Evolutionary conservation across 2,113 vertebrate genomes (phyloP).

Genomic region (Gyps fulvus): DNA sequence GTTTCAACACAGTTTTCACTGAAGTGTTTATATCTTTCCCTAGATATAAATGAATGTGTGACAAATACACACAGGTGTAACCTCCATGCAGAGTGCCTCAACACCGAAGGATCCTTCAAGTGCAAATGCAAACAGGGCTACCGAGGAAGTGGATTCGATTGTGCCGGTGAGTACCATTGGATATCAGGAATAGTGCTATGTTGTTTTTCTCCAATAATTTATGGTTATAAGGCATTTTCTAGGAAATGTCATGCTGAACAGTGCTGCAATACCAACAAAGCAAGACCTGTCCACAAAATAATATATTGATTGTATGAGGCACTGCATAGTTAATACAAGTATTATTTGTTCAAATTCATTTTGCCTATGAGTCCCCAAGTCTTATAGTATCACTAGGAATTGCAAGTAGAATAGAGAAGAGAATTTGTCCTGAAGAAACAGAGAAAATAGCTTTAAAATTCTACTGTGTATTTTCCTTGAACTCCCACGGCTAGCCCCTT

Average conservation of each 20-base stretch:
- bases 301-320: background rate
- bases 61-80: conserved; percentile 80
- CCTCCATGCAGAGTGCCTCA: conserved; percentile 86
- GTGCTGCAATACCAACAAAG: background rate
- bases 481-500: background rate
- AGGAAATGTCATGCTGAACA: background rate
- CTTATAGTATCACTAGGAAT: background rate
- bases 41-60: conserved; percentile 91
- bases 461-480: background rate
- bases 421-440: background rate
- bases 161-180: conserved; percentile 81
- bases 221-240: background rate
- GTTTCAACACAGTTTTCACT: background rate
- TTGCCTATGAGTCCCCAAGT: background rate
- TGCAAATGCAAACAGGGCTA: conserved; percentile 92
- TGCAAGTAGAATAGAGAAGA: background rate
- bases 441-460: background rate
- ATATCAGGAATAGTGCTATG: background rate
- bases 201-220: background rate
- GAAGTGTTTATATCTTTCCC: background rate
- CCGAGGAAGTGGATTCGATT: conserved; percentile 85
- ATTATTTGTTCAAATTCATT: background rate
- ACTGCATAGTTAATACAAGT: background rate
- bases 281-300: background rate
- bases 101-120: conserved; percentile 88